Base-by-base conservation (phyloP, 2,113 vertebrate genomes). In the Trachemys scripta region DNA sequence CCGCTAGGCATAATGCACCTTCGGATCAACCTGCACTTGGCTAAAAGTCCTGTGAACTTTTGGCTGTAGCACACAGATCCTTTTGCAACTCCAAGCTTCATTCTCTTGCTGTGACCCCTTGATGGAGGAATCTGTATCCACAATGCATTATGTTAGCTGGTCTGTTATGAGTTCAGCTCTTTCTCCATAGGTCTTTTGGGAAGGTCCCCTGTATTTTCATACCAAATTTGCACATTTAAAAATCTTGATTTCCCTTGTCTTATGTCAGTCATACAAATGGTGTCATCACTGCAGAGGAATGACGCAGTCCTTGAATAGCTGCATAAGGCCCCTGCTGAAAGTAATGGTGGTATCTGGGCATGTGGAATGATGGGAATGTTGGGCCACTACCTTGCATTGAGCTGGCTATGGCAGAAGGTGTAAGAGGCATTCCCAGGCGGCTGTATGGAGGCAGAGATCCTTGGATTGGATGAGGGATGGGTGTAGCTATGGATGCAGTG, bases 291-390 rank as follows among this genome's bases (percentile, higher is more conserved):
- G 99, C 98, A 0, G 99, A 99, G 91, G 99, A 99, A 97, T 99
- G 99, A 84, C 99, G 99, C 89, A 99, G 99, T 99, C 99, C 99
- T 96, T 99, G 99, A 97, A 99, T 99, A 94, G 99, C 99, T 20
- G 99, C 99, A 6, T 99, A 99, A 83, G 99, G 99, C 88, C 99
- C 99, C 98, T 99, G 99, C 98, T 99, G 99, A 89, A 99, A 99
- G 97, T 99, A 99, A 97, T 99, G 99, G 96, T 99, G 99, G 97
- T 99, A 99, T 90, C 99, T 98, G 0, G 99, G 99, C 99, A 99
- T 99, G 98, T 99, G 99, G 97, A 99, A 99, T 57, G 99, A 99
- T 1, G 99, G 99, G 97, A 99, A 99, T 2, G 99, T 99, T 1
- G 99, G 99, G 24, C 99, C 99, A 4, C 98, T 99, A 59, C 98